phyloP scores from a whole-genome alignment of 2,113 vertebrate species.

The Clarias gariepinus region DNA sequence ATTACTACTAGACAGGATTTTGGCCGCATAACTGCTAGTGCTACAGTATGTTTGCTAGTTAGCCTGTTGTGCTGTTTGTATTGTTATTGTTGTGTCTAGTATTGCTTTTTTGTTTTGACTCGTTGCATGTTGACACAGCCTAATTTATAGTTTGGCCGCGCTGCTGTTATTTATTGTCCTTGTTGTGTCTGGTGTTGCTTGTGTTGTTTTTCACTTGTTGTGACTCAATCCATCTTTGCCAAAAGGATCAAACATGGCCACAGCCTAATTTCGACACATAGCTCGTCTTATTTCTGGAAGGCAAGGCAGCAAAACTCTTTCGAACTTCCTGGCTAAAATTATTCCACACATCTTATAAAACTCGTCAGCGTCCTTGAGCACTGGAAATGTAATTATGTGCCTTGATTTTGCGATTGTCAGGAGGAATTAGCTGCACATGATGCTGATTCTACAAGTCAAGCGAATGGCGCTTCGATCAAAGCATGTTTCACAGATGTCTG shows the following conservation, averaged over 20 bases:
- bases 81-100: neutral
- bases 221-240: neutral
- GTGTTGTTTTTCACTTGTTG: neutral
- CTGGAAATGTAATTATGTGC: slow-evolving; percentile 45
- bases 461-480: slow-evolving; percentile 49
- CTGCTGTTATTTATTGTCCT: neutral
- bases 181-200: neutral
- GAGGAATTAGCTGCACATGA: slow-evolving; percentile 50
- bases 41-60: neutral
- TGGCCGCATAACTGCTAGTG: neutral
- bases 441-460: slow-evolving; percentile 49
- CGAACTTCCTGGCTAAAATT: neutral
- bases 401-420: slow-evolving; percentile 47
- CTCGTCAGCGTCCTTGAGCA: slow-evolving; percentile 8
- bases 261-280: neutral
- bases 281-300: neutral
- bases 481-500: slow-evolving; percentile 55
- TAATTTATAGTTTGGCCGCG: neutral
- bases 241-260: neutral
- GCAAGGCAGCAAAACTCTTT: neutral
- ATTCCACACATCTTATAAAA: neutral
- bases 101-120: neutral
- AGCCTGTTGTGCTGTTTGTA: neutral
- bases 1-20: neutral
- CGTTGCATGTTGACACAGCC: neutral